phyloP scores from a whole-genome alignment of 2,113 vertebrate genomes.

The Muntiacus muntjak region DNA sequence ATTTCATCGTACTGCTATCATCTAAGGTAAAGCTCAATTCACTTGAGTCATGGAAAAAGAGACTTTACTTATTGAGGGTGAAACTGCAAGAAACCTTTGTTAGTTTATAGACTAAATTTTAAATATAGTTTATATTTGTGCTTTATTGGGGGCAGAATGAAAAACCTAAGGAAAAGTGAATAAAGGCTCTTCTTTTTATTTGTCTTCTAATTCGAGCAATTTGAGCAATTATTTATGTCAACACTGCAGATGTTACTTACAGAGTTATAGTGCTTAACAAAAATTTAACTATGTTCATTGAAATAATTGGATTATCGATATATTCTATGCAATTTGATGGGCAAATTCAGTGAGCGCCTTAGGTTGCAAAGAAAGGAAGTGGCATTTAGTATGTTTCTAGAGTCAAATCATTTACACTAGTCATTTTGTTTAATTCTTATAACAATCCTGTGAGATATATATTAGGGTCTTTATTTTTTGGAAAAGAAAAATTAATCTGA shows the following conservation, averaged over 20 bases:
- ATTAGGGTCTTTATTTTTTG: slow-evolving; percentile 9
- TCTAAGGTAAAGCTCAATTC: slow-evolving; percentile 74
- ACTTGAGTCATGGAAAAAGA: neutral
- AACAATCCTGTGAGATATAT: neutral
- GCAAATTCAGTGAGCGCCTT: neutral
- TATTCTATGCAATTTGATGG: neutral
- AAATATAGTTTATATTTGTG: neutral
- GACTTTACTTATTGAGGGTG: neutral
- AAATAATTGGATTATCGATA: neutral
- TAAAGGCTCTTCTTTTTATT: neutral
- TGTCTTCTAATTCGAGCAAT: neutral
- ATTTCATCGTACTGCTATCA: slow-evolving; percentile 81
- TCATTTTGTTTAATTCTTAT: neutral
- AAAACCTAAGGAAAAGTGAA: slow-evolving; percentile 14
- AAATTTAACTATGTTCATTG: neutral
- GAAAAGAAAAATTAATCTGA: slow-evolving; percentile 15
- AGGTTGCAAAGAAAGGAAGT: neutral
- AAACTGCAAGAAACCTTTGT: neutral
- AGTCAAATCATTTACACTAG: neutral
- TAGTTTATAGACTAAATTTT: neutral
- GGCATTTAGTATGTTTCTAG: neutral
- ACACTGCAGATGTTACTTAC: neutral
- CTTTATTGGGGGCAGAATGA: slow-evolving; percentile 8
- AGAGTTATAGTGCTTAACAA: neutral
- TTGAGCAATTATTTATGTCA: neutral